Conservation (phyloP, 2,888 invertebrate genomes). For the Poecilobothrus nobilitatus region DNA sequence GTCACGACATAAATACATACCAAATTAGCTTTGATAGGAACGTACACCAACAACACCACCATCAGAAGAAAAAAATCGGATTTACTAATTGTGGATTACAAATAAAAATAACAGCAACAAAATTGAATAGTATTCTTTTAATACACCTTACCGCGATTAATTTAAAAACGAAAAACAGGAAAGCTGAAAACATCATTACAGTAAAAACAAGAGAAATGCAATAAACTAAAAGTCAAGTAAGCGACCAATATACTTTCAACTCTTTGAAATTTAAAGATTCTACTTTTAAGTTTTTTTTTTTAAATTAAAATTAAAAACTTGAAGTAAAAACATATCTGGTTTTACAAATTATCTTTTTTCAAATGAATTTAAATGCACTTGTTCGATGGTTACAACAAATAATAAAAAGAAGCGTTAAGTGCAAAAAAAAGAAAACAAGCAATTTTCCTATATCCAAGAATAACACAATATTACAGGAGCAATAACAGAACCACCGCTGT, state of each 20-base stretch:
- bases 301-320: background rate
- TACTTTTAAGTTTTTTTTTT: background rate
- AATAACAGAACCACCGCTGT: background rate
- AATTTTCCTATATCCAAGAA: background rate
- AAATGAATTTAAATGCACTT: conserved; percentile 1
- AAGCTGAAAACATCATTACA: too few species aligned
- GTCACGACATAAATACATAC: background rate
- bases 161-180: background rate
- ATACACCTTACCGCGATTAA: background rate
- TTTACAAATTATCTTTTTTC: background rate
- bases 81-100: background rate
- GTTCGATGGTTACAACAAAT: background rate
- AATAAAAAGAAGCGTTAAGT: background rate
- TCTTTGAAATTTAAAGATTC: background rate
- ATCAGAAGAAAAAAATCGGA: background rate
- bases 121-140: background rate
- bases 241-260: background rate
- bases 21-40: background rate
- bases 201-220: background rate
- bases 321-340: background rate
- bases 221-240: background rate
- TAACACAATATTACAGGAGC: background rate
- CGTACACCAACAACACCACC: background rate
- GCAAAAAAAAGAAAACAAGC: background rate
- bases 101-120: background rate